phyloP scores from a whole-genome alignment of 2,113 vertebrate species.

The Agapornis roseicollis region DNA sequence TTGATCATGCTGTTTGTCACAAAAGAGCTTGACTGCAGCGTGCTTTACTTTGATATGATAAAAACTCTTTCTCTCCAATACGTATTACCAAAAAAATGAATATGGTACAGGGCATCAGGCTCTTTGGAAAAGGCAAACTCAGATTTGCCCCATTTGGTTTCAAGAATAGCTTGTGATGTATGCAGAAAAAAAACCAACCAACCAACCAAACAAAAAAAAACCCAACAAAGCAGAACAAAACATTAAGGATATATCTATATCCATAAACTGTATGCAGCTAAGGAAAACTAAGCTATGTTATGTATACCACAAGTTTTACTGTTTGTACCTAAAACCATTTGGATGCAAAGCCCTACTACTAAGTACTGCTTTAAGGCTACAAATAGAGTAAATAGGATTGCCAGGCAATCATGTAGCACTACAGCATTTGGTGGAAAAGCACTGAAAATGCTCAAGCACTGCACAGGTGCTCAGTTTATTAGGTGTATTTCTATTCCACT shows the following conservation, averaged over 20 bases:
- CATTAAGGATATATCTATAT: not conserved
- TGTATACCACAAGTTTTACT: not conserved
- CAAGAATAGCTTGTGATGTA: not conserved
- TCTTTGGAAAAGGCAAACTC: not conserved
- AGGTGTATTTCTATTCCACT: not conserved
- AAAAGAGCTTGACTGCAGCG: not conserved
- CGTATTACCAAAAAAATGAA: not conserved
- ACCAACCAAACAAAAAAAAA: no score
- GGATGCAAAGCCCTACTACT: not conserved
- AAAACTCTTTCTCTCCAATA: not conserved
- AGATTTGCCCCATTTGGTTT: not conserved
- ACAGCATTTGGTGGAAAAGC: not conserved
- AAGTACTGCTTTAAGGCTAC: not conserved
- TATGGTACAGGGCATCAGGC: not conserved
- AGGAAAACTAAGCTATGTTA: not conserved
- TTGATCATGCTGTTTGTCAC: not conserved
- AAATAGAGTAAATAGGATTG: not conserved
- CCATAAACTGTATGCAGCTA: not conserved
- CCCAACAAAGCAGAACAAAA: no score
- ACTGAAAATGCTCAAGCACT: not conserved
- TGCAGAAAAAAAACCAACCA: not conserved
- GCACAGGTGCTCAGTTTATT: not conserved
- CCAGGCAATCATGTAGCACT: not conserved
- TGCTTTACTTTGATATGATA: not conserved
- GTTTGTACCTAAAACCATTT: not conserved